phyloP scores from a whole-genome alignment of 2,888 invertebrate genomes.

The Drosophila seclusa region DNA sequence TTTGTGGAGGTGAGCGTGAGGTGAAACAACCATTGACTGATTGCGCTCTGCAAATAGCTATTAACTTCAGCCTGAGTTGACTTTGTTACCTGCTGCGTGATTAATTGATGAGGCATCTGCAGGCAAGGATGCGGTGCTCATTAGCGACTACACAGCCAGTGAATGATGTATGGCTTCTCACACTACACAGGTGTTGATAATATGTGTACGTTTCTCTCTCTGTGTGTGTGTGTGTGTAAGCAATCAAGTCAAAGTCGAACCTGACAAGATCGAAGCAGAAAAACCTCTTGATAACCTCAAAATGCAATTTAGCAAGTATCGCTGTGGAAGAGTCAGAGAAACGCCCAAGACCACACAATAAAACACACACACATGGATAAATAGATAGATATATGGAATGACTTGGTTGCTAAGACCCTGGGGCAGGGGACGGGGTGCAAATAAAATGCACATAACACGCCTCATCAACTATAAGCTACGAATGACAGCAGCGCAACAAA shows the following conservation, averaged over 20 bases:
- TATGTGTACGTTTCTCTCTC: neutral
- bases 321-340: constrained; percentile 43
- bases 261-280: constrained; percentile 40
- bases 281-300: constrained; percentile 53
- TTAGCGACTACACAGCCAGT: constrained; percentile 36
- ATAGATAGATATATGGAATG: constrained; percentile 29
- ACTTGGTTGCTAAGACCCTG: constrained; percentile 15
- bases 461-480: constrained; percentile 73
- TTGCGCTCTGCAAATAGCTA: constrained; percentile 27
- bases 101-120: constrained; percentile 52
- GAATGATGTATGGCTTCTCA: constrained; percentile 30
- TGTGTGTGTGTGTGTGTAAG: constrained; percentile 1
- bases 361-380: constrained; percentile 3
- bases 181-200: constrained; percentile 10
- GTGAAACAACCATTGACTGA: constrained; percentile 40
- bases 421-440: constrained; percentile 28
- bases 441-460: constrained; percentile 78
- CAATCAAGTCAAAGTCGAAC: constrained; percentile 30
- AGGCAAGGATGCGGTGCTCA: constrained; percentile 43
- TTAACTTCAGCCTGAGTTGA: constrained; percentile 39
- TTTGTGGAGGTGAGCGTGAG: neutral
- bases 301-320: constrained; percentile 72
- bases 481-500: constrained; percentile 71
- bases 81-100: constrained; percentile 37
- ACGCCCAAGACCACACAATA: constrained; percentile 12